Base-by-base conservation (phyloP, 2,797 vertebrate genomes). In the Enteromius radiatus region DNA sequence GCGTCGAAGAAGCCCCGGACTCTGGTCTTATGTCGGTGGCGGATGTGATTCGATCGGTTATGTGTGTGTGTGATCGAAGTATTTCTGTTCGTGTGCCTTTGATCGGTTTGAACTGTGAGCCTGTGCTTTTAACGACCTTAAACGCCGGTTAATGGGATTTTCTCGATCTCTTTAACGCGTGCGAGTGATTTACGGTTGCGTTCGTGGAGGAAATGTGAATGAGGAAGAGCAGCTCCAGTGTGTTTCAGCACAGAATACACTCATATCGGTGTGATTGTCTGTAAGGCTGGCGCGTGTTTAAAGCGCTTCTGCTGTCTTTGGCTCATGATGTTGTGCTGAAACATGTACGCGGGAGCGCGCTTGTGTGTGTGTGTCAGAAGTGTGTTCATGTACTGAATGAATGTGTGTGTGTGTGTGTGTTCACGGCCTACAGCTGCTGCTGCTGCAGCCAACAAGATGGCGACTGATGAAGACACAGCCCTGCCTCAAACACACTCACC, bases 361-460 rank as follows among this genome's bases (percentile, higher is more conserved):
- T 21, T 2, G 23, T 2, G 21, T 28, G 65, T 19, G 49, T 61
- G 65, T 56, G 67, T 71, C 23, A 23, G 45, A 21, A 68, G 33
- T 38, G 47, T 41, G 64, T 41, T 79, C 64, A 41, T 56, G 45
- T 68, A 17, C 21, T 23, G 43, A 28, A 26, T 59, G 52, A 7
- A 36, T 59, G 65, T 97, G 96, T 38, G 36, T 36, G 33, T 97
- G 97, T 96, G 96, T 93, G 94, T 96, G 94, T 96, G 94, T 96
- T 94, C 94, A 93, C 94, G 93, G 94, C 95, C 96, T 93, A 91
- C 94, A 92, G 80, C 63, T 76, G 78, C 70, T 73, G 74, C 56
- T 59, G 95, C 97, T 97, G 97, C 96, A 96, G 95, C 91, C 91
- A 93, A 95, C 97, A 98, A 98, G 97, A 98, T 98, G 97, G 97